Conservation (phyloP, 2,888 invertebrate genomes). For the Cephus spinipes region DNA sequence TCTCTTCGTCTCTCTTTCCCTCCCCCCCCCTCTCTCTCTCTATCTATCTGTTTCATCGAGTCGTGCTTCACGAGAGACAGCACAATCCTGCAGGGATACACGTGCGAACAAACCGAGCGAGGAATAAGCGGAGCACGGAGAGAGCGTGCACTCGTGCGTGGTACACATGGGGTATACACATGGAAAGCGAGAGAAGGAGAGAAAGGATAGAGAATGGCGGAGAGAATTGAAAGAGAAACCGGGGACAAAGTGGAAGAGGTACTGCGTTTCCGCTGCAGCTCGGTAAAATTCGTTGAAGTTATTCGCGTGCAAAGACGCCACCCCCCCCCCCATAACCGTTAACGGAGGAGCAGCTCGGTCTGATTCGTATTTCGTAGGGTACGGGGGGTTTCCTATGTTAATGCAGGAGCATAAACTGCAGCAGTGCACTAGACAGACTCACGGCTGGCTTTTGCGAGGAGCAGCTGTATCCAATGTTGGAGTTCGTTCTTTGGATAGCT, state of each 20-base stretch:
- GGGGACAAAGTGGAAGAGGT: slow-evolving; percentile 25
- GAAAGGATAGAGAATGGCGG: slow-evolving; percentile 21
- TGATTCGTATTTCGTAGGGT: slow-evolving; percentile 49
- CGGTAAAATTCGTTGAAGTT: slow-evolving; percentile 39
- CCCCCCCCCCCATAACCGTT: slow-evolving; percentile 25
- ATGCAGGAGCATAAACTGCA: slow-evolving; percentile 50
- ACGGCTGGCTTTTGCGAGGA: slow-evolving; percentile 33
- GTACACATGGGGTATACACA: slow-evolving; percentile 21
- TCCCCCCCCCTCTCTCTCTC: neutral
- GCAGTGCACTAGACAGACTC: slow-evolving; percentile 36
- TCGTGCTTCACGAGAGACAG: slow-evolving; percentile 14
- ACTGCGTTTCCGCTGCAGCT: neutral
- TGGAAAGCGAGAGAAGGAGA: slow-evolving; percentile 27
- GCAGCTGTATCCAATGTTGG: slow-evolving; percentile 54
- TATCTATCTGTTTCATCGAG: neutral
- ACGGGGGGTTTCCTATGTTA: slow-evolving; percentile 50
- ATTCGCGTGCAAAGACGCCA: slow-evolving; percentile 36
- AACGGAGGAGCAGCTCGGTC: slow-evolving; percentile 34
- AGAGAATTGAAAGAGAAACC: slow-evolving; percentile 35
- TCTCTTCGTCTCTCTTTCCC: neutral
- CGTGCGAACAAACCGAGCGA: neutral
- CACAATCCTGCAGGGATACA: slow-evolving; percentile 12
- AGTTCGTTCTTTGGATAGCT: slow-evolving; percentile 5
- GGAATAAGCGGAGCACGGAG: slow-evolving; percentile 9
- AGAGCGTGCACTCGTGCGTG: slow-evolving; percentile 3